A percentile compares a stretch with the other conserved stretches of the same genome.
Conservation (phyloP, 2,797 vertebrate genomes). For the Buphagus erythrorhynchus region DNA sequence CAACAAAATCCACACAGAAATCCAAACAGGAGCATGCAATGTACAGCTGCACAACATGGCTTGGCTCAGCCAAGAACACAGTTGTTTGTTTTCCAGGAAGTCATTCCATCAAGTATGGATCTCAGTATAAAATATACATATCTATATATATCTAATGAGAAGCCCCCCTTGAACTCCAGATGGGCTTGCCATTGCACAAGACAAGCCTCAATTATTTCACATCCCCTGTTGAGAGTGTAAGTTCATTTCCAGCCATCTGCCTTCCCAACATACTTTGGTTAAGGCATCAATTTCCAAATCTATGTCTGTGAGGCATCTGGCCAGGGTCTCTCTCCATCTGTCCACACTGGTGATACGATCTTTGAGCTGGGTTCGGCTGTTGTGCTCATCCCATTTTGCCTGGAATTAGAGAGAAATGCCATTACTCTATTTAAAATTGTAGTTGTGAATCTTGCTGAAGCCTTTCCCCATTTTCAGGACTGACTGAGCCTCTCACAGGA, state of each 20-base stretch:
- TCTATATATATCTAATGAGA: not conserved
- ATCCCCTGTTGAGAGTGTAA: not conserved
- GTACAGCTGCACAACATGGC: not conserved
- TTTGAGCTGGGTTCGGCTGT: conserved; percentile 81
- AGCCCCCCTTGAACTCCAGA: not conserved
- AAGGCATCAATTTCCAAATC: conserved; percentile 89
- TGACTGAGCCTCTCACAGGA: not conserved
- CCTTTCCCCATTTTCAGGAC: not conserved
- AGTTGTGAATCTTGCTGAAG: not conserved
- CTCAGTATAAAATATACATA: not conserved
- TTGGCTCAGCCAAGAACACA: not conserved
- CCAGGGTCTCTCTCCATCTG: conserved; percentile 85
- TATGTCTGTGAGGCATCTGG: conserved; percentile 82
- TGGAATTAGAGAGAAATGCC: conserved; percentile 55
- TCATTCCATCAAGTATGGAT: not conserved
- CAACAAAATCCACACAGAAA: not conserved
- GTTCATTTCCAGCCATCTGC: conserved; percentile 28
- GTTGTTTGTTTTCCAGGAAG: not conserved
- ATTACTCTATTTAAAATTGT: not conserved
- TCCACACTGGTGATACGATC: conserved; percentile 84
- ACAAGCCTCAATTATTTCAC: not conserved
- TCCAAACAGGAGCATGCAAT: not conserved
- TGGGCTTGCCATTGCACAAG: not conserved
- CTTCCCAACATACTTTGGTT: conserved; percentile 77
- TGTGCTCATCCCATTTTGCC: conserved; percentile 88